Evolutionary conservation across 2,113 vertebrate genomes (phyloP).

Genomic region (Clinocottus analis): DNA sequence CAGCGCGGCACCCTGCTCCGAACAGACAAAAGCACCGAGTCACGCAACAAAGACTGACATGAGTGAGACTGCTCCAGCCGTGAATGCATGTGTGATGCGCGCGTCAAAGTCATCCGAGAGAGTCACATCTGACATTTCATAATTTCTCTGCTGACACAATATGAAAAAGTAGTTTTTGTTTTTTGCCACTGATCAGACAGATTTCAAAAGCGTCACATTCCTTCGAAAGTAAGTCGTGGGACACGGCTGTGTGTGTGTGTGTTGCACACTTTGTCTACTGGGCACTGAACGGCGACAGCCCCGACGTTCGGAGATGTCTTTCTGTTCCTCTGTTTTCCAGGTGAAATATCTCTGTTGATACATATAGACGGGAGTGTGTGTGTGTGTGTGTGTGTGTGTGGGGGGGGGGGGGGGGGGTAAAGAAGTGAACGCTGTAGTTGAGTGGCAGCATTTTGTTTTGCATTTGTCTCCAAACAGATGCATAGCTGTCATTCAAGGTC

Average conservation of each 20-base stretch:
- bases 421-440: conserved; percentile 68
- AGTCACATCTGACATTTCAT: conserved; percentile 50
- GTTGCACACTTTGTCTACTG: conserved; percentile 50
- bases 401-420: no score
- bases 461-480: conserved; percentile 85
- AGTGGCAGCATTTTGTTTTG: conserved; percentile 86
- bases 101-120: conserved; percentile 42
- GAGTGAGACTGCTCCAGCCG: conserved; percentile 39
- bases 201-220: conserved; percentile 39
- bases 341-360: conserved; percentile 65
- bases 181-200: conserved; percentile 49
- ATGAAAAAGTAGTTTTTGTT: conserved; percentile 36
- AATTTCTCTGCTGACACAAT: conserved; percentile 40
- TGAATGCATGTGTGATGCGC: conserved; percentile 8
- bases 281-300: conserved; percentile 60
- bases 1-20: conserved; percentile 40
- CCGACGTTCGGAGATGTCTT: conserved; percentile 43
- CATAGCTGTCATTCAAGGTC: conserved; percentile 85
- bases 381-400: no score
- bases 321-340: conserved; percentile 63
- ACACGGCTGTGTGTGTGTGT: conserved; percentile 25
- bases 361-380: conserved; percentile 67
- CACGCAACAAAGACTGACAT: conserved; percentile 48
- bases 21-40: conserved; percentile 35
- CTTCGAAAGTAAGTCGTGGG: conserved; percentile 37